Evolutionary conservation across 2,888 invertebrate genomes (phyloP).

Genomic region (Eupithecia vulgata): DNA sequence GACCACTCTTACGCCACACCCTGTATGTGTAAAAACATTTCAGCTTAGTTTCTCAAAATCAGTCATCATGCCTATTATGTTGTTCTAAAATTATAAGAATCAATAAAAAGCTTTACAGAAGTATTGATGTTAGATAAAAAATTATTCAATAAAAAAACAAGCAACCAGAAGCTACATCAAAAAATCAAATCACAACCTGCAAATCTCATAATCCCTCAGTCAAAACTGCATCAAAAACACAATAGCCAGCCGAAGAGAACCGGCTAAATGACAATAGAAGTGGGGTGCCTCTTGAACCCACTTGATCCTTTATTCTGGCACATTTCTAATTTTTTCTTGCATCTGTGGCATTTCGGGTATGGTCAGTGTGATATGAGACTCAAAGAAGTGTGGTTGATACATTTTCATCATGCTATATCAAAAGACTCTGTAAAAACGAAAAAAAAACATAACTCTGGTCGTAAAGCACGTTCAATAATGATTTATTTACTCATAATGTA

Average conservation of each 20-base stretch:
- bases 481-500: no score
- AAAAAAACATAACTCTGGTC: no score
- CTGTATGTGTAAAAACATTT: no score
- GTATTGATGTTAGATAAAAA: background rate
- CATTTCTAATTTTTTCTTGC: constrained; percentile 49
- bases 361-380: constrained; percentile 11
- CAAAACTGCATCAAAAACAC: constrained; percentile 38
- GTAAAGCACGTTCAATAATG: no score
- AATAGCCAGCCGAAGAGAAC: constrained; percentile 40
- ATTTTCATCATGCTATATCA: no score
- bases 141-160: constrained; percentile 21
- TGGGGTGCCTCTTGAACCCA: constrained; percentile 44
- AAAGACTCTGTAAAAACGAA: no score
- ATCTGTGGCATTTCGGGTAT: constrained; percentile 45
- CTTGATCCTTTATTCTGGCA: constrained; percentile 45
- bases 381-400: background rate
- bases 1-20: no score
- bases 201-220: constrained; percentile 34
- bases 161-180: constrained; percentile 32
- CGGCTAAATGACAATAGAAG: constrained; percentile 41
- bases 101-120: background rate
- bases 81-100: no score
- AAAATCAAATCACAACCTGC: constrained; percentile 31
- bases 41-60: no score
- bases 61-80: no score